Base-by-base conservation (phyloP, 2,797 vertebrate species). In the Acanthurus leucopareius region DNA sequence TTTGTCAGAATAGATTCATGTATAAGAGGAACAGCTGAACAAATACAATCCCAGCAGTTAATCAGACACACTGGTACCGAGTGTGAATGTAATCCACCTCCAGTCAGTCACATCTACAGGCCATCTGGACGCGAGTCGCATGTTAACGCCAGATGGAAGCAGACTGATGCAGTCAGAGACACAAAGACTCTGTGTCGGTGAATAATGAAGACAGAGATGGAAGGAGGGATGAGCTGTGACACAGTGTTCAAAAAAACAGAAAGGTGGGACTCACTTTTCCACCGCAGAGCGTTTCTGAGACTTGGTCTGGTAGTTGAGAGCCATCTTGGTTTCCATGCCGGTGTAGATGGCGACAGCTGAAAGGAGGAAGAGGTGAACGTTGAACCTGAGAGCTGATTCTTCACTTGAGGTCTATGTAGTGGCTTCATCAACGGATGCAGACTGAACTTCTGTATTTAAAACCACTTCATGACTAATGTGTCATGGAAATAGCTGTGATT, bases 251-350 rank as follows among this genome's bases (percentile, higher is more conserved):
- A 25, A 25, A 25, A 25, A 25, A 25, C 25, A 25, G 25, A 25
- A 25, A 25, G 25, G 25, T 25, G 3, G 7, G 11, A 11, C 93
- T 96, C 95, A 99, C 98, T 99, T 99, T 91, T 99, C 98, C 42
- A 99, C 98, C 22, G 97, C 98, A 16, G 98, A 99, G 38, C 98
- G 95, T 85, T 99, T 99, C 95, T 99, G 98, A 78, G 97, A 97
- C 89, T 99, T 99, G 48, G 97, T 95, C 73, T 99, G 98, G 75
- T 99, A 99, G 91, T 99, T 99, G 73, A 99, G 94, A 7, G 98
- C 98, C 98, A 99, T 99, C 94, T 99, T 99, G 32, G 97, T 97
- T 89, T 99, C 98, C 98, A 99, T 99, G 84, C 98, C 98, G 0
- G 98, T 99, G 91, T 99, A 99, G 89, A 99, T 97, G 69, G 96